These are phyloP conservation scores for Pipistrellus pipistrellus DNA, from an alignment of 2,797 vertebrate species.

Conservation along the genomic window DNA sequence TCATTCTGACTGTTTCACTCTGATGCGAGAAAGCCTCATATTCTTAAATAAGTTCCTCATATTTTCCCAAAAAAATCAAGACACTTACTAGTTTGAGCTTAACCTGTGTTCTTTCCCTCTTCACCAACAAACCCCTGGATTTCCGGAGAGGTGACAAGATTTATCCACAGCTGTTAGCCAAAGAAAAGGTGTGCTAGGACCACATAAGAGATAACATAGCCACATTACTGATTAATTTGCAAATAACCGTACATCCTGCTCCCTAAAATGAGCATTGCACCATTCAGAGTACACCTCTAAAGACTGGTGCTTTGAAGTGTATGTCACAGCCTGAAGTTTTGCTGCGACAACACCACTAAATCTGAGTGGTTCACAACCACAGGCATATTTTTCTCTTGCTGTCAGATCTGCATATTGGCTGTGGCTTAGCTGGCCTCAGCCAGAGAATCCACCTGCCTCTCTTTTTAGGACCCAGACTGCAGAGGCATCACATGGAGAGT, in stretches of 20 bases:
- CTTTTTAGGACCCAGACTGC: neutral
- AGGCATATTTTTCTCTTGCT: neutral
- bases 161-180: neutral
- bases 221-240: neutral
- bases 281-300: neutral
- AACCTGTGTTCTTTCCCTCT: neutral
- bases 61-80: neutral
- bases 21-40: constrained; percentile 3
- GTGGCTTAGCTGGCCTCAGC: neutral
- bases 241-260: neutral
- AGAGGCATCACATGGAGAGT: neutral
- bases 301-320: neutral
- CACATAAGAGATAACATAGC: accelerated
- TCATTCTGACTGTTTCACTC: constrained; percentile 70
- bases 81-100: neutral
- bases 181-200: neutral
- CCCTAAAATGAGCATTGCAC: neutral
- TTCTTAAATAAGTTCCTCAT: neutral
- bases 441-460: neutral
- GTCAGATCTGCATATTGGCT: neutral
- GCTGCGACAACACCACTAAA: neutral
- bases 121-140: neutral
- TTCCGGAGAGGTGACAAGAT: neutral
- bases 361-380: neutral
- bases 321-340: neutral